A percentile compares a stretch with the other conserved stretches of the same genome.
These are phyloP conservation scores for Eupithecia inturbata DNA, from an alignment of 2,888 invertebrate genomes.

Conservation along the genomic window DNA sequence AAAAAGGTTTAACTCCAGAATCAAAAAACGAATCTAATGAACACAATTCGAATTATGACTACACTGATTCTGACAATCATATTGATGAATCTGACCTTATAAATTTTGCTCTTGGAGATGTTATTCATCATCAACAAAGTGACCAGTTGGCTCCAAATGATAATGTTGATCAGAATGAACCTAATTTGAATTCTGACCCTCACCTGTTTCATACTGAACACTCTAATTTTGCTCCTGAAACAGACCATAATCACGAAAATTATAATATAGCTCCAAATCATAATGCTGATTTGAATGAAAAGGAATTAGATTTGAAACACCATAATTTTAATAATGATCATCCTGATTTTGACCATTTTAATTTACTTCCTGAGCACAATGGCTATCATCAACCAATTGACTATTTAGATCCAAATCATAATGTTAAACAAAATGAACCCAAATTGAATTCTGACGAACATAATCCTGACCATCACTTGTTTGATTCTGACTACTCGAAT, in stretches of 20 bases:
- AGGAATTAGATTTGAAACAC: not conserved
- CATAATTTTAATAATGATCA: not conserved
- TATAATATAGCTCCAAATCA: not conserved
- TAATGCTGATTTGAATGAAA: not conserved
- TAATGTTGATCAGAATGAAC: not conserved
- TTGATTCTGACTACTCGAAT: not conserved
- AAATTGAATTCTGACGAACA: not conserved
- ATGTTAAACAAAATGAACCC: not conserved
- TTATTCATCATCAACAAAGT: not conserved
- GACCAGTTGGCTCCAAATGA: not conserved
- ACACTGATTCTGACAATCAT: not conserved
- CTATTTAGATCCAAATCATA: not conserved
- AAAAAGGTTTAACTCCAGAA: not conserved
- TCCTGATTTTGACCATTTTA: not conserved
- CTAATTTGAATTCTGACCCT: not conserved
- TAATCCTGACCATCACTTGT: not conserved
- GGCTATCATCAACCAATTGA: not conserved
- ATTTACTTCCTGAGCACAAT: not conserved
- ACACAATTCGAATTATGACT: not conserved
- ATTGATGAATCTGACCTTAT: not conserved
- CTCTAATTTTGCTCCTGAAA: not conserved
- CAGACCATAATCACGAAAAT: not conserved
- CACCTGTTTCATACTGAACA: not conserved
- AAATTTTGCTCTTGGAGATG: not conserved
- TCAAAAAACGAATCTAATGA: not conserved